Percentiles rank a stretch among this genome's conserved stretches.
These are phyloP conservation scores for Hyaena hyaena DNA, from an alignment of 2,113 vertebrate species.

Conservation along the genomic window DNA sequence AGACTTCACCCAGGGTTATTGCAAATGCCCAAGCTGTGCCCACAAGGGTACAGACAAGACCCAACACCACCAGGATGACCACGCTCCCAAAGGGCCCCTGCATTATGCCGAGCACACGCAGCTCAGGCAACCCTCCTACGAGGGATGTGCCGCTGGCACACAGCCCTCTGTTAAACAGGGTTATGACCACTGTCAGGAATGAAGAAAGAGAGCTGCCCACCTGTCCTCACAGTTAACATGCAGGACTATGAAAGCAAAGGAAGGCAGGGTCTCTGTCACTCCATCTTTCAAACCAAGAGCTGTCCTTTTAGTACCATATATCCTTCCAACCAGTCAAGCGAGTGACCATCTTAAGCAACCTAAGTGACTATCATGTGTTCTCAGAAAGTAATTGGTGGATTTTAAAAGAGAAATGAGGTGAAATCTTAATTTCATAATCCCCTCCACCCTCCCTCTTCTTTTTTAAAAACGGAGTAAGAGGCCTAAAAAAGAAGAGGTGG, in stretches of 20 bases:
- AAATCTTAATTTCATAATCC: background rate
- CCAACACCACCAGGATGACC: background rate
- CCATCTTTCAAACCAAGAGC: slow-evolving; percentile 1
- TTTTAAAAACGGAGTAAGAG: slow-evolving; percentile 16
- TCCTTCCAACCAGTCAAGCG: background rate
- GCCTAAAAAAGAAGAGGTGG: background rate
- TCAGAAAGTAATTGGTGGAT: slow-evolving; percentile 21
- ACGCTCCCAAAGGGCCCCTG: background rate
- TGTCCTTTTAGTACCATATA: background rate
- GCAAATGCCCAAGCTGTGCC: background rate
- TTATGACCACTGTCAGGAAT: background rate
- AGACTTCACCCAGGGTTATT: background rate
- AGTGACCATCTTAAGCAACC: background rate
- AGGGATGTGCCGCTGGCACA: background rate
- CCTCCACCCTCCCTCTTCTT: background rate
- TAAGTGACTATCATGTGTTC: background rate
- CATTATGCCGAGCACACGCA: background rate
- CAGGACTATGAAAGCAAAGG: background rate
- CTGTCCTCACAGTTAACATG: background rate
- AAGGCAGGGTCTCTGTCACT: background rate
- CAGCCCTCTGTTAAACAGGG: background rate
- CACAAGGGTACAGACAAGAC: background rate
- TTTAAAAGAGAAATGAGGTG: background rate
- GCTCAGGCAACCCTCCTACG: background rate
- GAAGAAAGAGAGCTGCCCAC: background rate